Percentiles rank a stretch among this genome's conserved stretches.
phyloP scores from a whole-genome alignment of 2,113 vertebrate genomes.

The Odobenus rosmarus region DNA sequence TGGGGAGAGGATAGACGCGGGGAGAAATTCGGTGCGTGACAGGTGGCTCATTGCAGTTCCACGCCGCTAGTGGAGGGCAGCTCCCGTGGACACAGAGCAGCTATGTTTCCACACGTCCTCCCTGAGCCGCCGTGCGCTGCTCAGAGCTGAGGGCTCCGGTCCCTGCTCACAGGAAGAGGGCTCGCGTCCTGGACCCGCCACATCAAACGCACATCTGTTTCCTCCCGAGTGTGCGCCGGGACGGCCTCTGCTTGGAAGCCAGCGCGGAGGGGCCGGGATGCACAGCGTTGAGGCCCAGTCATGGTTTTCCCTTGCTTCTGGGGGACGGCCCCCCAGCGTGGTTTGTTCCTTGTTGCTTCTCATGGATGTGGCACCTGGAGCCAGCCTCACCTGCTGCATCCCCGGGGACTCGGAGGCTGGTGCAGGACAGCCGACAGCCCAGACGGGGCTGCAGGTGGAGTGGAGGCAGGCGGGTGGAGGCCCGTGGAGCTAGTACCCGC shows the following conservation, averaged over 20 bases:
- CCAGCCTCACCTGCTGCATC: no score
- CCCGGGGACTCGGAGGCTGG: background rate
- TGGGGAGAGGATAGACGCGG: background rate
- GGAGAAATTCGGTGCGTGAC: background rate
- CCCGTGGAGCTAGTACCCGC: no score
- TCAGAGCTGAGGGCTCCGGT: background rate
- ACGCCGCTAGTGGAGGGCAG: background rate
- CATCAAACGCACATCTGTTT: conserved; percentile 34
- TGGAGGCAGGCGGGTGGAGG: background rate
- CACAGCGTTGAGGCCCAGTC: rapidly evolving
- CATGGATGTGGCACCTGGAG: background rate
- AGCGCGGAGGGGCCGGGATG: background rate
- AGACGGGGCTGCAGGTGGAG: background rate
- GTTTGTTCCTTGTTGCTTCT: background rate
- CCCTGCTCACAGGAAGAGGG: background rate
- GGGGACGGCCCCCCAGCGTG: no score
- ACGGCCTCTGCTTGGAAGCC: background rate
- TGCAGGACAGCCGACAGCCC: rapidly evolving
- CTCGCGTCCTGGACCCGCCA: background rate
- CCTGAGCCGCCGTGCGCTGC: background rate
- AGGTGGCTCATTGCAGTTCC: rapidly evolving
- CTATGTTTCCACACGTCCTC: background rate
- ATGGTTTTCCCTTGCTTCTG: background rate
- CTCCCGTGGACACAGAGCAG: rapidly evolving
- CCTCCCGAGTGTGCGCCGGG: background rate